These are phyloP conservation scores for Pyrocephalus nanus DNA, from an alignment of 2,797 vertebrate genomes.

Conservation along the genomic window DNA sequence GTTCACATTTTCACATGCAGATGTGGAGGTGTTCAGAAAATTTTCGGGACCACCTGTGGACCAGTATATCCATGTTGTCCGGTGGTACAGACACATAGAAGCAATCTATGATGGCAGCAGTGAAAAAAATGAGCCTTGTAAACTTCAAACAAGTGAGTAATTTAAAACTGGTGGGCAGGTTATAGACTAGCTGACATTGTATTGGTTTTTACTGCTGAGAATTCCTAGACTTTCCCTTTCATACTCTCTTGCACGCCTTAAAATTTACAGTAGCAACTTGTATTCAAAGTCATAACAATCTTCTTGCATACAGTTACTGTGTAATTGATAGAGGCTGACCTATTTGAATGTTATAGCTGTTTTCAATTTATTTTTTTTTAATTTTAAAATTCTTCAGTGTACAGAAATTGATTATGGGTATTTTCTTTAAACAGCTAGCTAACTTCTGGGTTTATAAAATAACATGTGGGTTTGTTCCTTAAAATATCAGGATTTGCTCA, in stretches of 20 bases:
- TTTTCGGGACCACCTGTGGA: constrained; percentile 84
- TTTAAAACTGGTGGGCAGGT: constrained; percentile 73
- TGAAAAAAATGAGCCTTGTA: constrained; percentile 65
- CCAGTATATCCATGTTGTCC: constrained; percentile 86
- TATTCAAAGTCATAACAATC: background rate
- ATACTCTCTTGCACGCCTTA: background rate
- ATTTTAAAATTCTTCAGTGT: background rate
- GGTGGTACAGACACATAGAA: constrained; percentile 95
- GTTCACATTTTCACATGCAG: constrained; percentile 87
- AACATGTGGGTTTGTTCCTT: background rate
- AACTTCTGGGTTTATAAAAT: background rate
- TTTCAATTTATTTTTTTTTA: background rate
- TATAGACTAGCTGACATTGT: constrained; percentile 52
- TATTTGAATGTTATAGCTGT: background rate
- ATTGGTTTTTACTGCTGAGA: constrained; percentile 3
- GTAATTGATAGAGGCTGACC: background rate
- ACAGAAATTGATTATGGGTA: background rate
- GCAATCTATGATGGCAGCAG: constrained; percentile 82
- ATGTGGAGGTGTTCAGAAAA: constrained; percentile 86
- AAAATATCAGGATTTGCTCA: background rate
- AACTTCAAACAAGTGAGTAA: constrained; percentile 81
- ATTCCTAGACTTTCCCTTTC: background rate
- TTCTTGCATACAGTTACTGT: background rate
- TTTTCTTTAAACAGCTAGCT: background rate
- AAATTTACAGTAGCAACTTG: background rate